Evolutionary conservation across 1,140 invertebrate species (phyloP), one percentile per base, ranked within the genome.

Genomic region (Drosophila pseudoananassae): DNA sequence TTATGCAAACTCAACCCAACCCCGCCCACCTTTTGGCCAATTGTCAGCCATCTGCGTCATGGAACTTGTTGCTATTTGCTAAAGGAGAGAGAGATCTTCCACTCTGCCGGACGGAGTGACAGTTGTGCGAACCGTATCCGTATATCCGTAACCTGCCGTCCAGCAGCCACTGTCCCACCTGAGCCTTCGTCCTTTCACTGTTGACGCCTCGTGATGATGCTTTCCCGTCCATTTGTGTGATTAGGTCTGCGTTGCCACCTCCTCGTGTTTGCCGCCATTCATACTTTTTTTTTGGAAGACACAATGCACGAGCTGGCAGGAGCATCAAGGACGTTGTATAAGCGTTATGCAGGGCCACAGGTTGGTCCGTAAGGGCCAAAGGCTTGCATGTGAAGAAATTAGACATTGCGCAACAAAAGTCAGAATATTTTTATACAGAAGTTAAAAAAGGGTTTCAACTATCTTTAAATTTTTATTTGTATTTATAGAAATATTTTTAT

Each of bases 181-280:
- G 82, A 50, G 58, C 55, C 59, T 61, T 76, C 50, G 58, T 82
- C 58, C 63, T 52, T 38, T 66, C 72, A 55, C 51, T 38, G 38
- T 23, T 52, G 49, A 36, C 38, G 43, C 55, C 49, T 53, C 38
- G 23, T 51, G 68, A 27, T 72, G 71, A 75, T 75, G 71, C 60
- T 59, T 65, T 82, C 61, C 61, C 65, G 57, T 87, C 83, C 83
- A 88, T 88, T 88, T 88, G 83, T 79, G 53, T 87, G 83, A 88
- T 88, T 88, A 88, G 83, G 71, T 70, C 51, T 70, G 43, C 33
- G 27, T 40, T 27, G 33, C 33, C 63, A 63, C 63, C 58, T 64
- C n/a, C 17, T 46, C 43, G 3, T 10, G 23, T 20, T 23, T 23
- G 14, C 20, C 43, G 9, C 17, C 17, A 23, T 58, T 40, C 10